Conservation (phyloP, 2,888 invertebrate species). For the Ophion costatus region DNA sequence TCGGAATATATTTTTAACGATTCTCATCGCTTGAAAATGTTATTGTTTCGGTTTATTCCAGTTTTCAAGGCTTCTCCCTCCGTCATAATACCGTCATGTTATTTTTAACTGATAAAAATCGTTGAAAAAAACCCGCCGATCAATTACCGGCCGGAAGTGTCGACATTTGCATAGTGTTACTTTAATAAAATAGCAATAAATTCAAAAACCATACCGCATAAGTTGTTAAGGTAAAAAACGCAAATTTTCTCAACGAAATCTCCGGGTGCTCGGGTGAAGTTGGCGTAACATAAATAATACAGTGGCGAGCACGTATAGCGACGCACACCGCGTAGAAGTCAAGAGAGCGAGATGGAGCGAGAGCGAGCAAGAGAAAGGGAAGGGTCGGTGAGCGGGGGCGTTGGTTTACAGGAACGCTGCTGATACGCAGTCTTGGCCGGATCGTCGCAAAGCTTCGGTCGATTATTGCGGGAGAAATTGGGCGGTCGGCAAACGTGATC, state of each 20-base stretch:
- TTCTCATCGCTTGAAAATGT: background rate
- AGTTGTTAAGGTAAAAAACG: background rate
- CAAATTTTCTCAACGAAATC: background rate
- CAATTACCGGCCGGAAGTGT: background rate
- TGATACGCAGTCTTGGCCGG: conserved; percentile 56
- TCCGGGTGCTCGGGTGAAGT: background rate
- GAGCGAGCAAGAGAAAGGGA: conserved; percentile 19
- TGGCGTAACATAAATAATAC: background rate
- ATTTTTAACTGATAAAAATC: background rate
- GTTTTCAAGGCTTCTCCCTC: background rate
- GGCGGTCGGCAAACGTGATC: conserved; percentile 17
- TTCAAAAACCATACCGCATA: background rate
- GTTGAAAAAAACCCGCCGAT: background rate
- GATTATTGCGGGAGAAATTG: background rate
- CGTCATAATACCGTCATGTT: background rate
- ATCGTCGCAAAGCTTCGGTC: conserved; percentile 49
- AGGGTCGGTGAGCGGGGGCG: conserved; percentile 40
- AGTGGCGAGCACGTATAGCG: background rate
- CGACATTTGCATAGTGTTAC: background rate
- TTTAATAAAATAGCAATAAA: background rate
- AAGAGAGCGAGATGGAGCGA: conserved; percentile 13
- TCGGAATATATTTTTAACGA: background rate
- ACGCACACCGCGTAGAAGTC: conserved; percentile 1
- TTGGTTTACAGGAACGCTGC: conserved; percentile 35
- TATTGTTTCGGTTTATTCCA: background rate